Base-by-base conservation (phyloP, 2,113 vertebrate species). In the Lipophrys pholis region DNA sequence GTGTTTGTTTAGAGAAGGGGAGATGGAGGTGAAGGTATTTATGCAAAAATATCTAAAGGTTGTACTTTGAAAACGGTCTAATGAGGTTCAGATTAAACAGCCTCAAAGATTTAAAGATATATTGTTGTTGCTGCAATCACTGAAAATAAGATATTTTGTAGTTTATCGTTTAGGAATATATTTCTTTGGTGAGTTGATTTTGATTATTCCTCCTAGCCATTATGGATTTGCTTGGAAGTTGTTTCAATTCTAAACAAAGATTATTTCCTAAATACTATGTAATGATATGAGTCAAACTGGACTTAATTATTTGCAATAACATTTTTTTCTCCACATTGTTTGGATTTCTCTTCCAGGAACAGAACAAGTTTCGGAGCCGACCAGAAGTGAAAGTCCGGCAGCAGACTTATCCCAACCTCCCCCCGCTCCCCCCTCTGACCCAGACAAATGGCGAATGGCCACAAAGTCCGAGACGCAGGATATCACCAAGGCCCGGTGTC, bases 261-360 rank as follows among this genome's bases (percentile, higher is more conserved):
- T 66, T 16, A 21, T 60, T 67, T 73, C 10, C 46, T 50, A 46
- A 72, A 71, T 11, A 54, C 39, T 59, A 66, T 67, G 56, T 55
- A 41, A 82, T 68, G 52, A 71, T 74, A 39, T 67, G 57, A 53
- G 71, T 30, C 14, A 8, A 45, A 36, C 35, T 66, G 52, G 48
- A 54, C 12, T 14, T 7, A 72, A 69, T 42, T 17, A 76, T 69
- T 77, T 73, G 36, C 62, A 81, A 41, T 71, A 38, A 55, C 12
- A 8, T 54, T 55, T 66, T 57, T 48, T 42, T 52, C 53, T 49
- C 56, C 35, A 8, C 40, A 8, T 68, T 76, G 64, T 81, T 89
- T 92, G 88, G 86, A 81, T 87, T 59, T 85, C 89, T 94, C 89
- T 81, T 82, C 91, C 91, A 92, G 88, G 90, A 90, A 87, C 88